Conservation (phyloP, 1,140 invertebrate genomes). For the Aporrectodea caliginosa region DNA sequence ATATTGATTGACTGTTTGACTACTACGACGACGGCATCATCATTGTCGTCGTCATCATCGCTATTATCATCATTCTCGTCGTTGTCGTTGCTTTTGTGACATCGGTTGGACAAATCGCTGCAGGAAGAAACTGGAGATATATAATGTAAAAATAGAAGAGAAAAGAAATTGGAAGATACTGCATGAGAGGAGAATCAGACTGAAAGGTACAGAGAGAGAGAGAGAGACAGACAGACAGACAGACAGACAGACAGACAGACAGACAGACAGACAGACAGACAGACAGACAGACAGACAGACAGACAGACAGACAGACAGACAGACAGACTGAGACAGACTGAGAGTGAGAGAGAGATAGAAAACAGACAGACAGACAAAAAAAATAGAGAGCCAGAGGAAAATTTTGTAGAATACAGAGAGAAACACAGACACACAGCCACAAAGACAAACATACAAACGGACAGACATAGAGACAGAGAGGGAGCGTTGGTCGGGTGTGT, state of each 20-base stretch:
- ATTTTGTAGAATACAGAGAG: not conserved
- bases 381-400: not conserved
- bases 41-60: too few relatives aligned
- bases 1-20: too few relatives aligned
- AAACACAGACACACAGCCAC: not conserved
- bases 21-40: too few relatives aligned
- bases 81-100: too few relatives aligned
- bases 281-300: constrained; percentile 1
- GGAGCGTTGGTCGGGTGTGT: too few relatives aligned
- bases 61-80: too few relatives aligned
- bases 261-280: constrained; percentile 5
- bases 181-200: not conserved
- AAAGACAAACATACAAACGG: not conserved
- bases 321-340: not conserved
- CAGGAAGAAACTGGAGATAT: too few relatives aligned
- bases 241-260: constrained; percentile 5
- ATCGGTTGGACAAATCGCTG: too few relatives aligned
- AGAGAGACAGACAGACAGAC: constrained; percentile 14
- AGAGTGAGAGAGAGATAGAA: not conserved
- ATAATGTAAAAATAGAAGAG: too few relatives aligned
- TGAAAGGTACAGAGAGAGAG: not conserved
- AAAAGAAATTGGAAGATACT: too few relatives aligned
- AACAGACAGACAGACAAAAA: not conserved
- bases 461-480: too few relatives aligned
- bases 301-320: constrained; percentile 8